Evolutionary conservation across 2,888 invertebrate genomes (phyloP).

Genomic region (Oxycera nigricornis): DNA sequence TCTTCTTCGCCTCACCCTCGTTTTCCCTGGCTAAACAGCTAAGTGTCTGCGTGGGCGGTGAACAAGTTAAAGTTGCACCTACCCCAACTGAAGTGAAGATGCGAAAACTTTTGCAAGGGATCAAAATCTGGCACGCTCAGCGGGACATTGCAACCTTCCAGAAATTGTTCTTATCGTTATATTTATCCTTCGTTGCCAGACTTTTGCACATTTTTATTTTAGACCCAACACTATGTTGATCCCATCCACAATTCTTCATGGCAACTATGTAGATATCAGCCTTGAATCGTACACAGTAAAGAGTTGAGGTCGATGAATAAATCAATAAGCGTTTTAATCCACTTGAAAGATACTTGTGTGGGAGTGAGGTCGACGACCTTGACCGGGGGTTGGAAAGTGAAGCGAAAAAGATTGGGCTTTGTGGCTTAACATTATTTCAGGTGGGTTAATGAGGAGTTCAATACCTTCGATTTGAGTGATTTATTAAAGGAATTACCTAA

Average conservation of each 20-base stretch:
- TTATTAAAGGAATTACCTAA: too few species aligned
- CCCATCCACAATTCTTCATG: neutral
- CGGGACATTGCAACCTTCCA: neutral
- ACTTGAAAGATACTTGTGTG: neutral
- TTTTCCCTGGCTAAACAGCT: neutral
- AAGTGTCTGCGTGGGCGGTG: neutral
- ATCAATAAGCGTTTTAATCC: neutral
- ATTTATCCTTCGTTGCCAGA: neutral
- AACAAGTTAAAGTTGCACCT: neutral
- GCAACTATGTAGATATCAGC: neutral
- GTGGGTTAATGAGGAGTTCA: too few species aligned
- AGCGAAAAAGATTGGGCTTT: too few species aligned
- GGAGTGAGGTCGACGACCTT: neutral
- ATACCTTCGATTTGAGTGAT: too few species aligned
- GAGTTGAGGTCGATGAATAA: neutral
- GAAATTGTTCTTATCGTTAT: neutral
- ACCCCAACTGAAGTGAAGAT: neutral
- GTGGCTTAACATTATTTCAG: too few species aligned
- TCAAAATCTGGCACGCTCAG: neutral
- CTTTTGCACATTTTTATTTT: slow-evolving; percentile 9
- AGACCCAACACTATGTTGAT: neutral
- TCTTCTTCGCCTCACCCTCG: neutral
- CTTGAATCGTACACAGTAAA: neutral
- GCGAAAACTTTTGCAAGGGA: neutral
- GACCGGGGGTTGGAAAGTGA: too few species aligned